Percentiles rank a stretch among this genome's conserved stretches.
These are phyloP conservation scores for Megastigmus dorsalis DNA, from an alignment of 2,888 invertebrate genomes.

Conservation along the genomic window DNA sequence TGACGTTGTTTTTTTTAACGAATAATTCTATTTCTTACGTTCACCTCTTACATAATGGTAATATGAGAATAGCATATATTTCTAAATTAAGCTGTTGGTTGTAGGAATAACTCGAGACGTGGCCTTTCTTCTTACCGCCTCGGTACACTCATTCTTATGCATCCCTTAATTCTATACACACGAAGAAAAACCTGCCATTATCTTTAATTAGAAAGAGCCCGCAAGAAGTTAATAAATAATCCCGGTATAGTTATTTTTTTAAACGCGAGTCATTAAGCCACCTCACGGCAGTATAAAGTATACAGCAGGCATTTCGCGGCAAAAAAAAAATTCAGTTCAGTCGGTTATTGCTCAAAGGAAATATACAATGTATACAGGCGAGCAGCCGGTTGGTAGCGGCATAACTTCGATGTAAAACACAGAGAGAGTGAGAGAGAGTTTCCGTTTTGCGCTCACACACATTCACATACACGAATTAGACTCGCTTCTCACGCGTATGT, in stretches of 20 bases:
- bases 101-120: no score
- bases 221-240: conserved; percentile 39
- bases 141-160: no score
- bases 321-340: conserved; percentile 39
- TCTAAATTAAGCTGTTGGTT: no score
- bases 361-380: not conserved
- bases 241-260: conserved; percentile 27
- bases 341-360: conserved; percentile 38
- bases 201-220: conserved; percentile 26
- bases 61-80: no score
- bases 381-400: not conserved
- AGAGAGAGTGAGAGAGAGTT: no score
- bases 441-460: conserved; percentile 40
- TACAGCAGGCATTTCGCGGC: not conserved
- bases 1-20: no score
- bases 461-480: conserved; percentile 52
- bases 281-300: not conserved
- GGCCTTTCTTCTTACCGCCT: no score
- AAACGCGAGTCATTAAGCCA: conserved; percentile 23
- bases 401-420: not conserved
- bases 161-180: no score
- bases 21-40: no score
- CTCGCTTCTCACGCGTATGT: conserved; percentile 57
- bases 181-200: conserved; percentile 33
- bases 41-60: no score